Percentiles rank a stretch among this genome's conserved stretches.
Conservation (phyloP, 2,113 vertebrate species). For the Lepus americanus region DNA sequence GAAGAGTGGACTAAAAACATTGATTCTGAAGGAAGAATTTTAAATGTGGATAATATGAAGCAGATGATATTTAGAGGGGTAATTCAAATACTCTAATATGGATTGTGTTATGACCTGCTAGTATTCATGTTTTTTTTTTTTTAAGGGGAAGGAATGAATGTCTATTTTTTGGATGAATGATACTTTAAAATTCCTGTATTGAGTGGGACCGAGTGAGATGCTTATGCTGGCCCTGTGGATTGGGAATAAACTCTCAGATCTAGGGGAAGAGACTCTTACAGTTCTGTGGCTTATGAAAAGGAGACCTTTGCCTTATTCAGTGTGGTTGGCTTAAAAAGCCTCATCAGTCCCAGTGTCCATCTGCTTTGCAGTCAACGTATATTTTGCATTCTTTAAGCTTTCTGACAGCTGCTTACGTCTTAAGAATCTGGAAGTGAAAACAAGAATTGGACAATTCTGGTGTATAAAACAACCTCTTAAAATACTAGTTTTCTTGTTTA, state of each 20-base stretch:
- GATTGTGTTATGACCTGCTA: conserved; percentile 27
- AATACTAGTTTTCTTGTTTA: not conserved
- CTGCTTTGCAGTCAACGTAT: not conserved
- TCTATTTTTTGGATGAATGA: conserved; percentile 54
- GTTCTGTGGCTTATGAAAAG: not conserved
- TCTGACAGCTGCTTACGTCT: not conserved
- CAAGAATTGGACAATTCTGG: conserved; percentile 40
- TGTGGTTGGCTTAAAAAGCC: not conserved
- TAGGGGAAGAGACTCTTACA: not conserved
- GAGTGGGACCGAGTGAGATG: conserved; percentile 6
- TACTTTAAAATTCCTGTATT: not conserved
- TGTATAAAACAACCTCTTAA: not conserved
- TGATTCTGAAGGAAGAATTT: conserved; percentile 94
- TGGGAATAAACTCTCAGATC: not conserved
- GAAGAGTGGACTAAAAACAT: conserved; percentile 93
- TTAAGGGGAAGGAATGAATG: not conserved
- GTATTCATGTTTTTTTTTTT: not conserved
- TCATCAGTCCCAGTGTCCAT: not conserved
- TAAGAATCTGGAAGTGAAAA: conserved; percentile 27
- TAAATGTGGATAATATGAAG: conserved; percentile 90
- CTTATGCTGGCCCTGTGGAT: not conserved
- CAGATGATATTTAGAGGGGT: conserved; percentile 95
- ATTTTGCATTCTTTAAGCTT: not conserved
- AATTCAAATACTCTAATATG: conserved; percentile 70
- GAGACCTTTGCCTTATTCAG: not conserved